These are phyloP conservation scores for Astyanax mexicanus DNA, from an alignment of 2,797 vertebrate species.

Conservation along the genomic window DNA sequence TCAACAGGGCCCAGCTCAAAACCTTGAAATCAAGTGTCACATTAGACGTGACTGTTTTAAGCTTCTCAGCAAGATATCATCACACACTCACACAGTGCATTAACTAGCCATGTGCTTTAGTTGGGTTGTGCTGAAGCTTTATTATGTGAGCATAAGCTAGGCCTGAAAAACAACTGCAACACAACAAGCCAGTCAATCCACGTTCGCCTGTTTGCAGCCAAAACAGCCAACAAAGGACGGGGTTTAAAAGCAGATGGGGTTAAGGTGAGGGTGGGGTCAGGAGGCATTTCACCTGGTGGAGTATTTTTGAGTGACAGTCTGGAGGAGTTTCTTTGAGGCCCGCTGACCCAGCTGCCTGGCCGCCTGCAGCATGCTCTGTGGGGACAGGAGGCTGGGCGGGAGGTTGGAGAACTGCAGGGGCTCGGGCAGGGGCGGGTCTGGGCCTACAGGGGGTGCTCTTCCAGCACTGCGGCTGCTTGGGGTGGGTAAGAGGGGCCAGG, in stretches of 20 bases:
- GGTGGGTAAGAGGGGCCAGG: background rate
- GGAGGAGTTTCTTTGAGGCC: slow-evolving; percentile 70
- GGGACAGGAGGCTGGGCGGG: slow-evolving; percentile 58
- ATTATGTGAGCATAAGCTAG: background rate
- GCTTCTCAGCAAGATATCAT: background rate
- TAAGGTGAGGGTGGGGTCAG: background rate
- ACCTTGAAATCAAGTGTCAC: background rate
- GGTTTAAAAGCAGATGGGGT: background rate
- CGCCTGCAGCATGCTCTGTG: slow-evolving; percentile 62
- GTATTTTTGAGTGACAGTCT: slow-evolving; percentile 68
- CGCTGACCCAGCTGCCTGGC: slow-evolving; percentile 69
- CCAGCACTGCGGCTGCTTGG: slow-evolving; percentile 45
- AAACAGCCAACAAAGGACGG: background rate
- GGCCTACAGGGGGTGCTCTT: slow-evolving; percentile 8
- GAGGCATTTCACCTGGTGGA: slow-evolving; percentile 62
- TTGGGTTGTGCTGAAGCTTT: background rate
- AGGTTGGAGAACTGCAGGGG: slow-evolving; percentile 8
- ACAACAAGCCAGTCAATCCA: background rate
- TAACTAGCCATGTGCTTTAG: background rate
- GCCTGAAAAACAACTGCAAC: background rate
- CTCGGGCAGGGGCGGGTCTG: slow-evolving; percentile 23
- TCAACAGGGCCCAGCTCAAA: background rate
- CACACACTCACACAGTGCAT: background rate
- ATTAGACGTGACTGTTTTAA: background rate
- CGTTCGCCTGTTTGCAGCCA: slow-evolving; percentile 7